These are phyloP conservation scores for Metallyticus violacea DNA, from an alignment of 2,888 invertebrate genomes.

Conservation along the genomic window DNA sequence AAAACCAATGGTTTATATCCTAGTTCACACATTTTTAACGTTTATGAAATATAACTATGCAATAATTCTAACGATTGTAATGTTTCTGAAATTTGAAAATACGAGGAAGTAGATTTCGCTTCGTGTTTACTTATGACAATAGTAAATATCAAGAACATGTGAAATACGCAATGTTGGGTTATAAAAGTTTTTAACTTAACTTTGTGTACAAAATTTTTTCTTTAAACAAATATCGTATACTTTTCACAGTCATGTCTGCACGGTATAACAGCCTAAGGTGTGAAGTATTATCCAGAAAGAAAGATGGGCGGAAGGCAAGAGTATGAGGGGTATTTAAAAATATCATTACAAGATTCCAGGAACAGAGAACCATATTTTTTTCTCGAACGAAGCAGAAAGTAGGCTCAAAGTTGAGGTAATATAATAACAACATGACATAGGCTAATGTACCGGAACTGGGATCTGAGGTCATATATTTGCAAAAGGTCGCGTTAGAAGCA, in stretches of 20 bases:
- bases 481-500: neutral
- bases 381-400: neutral
- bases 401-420: neutral
- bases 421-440: neutral
- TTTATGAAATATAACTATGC: too few species aligned
- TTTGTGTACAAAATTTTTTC: too few species aligned
- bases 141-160: too few species aligned
- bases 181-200: too few species aligned
- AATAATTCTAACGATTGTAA: too few species aligned
- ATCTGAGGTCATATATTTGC: neutral
- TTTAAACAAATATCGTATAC: too few species aligned
- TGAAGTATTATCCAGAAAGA: neutral
- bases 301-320: neutral
- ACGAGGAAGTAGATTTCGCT: too few species aligned
- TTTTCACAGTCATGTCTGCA: neutral
- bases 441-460: neutral
- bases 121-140: too few species aligned
- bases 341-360: neutral
- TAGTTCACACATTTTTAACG: too few species aligned
- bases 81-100: too few species aligned
- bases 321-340: neutral
- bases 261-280: neutral
- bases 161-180: too few species aligned
- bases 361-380: neutral
- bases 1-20: too few species aligned